Evolutionary conservation across 92 coral and sea anemone genomes (phyloP).

Genomic region (Actinernus sp.): DNA sequence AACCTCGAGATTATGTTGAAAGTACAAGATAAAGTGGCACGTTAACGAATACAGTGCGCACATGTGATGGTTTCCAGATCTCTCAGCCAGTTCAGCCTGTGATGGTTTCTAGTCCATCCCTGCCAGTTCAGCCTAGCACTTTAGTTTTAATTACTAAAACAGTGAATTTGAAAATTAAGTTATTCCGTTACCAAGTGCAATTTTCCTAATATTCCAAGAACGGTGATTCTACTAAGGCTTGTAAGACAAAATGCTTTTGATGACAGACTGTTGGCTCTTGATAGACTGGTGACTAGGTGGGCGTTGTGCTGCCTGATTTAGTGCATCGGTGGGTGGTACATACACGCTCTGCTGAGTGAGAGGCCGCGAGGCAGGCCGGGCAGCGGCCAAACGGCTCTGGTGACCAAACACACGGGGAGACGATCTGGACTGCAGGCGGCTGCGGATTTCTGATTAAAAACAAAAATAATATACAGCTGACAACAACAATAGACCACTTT

Average conservation of each 20-base stretch:
- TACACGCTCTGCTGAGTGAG: conserved; percentile 89
- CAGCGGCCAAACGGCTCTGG: conserved; percentile 66
- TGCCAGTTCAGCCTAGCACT: too few relatives aligned
- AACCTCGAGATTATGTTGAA: too few relatives aligned
- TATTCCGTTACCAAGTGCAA: too few relatives aligned
- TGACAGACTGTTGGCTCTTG: conserved; percentile 96
- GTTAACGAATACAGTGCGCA: too few relatives aligned
- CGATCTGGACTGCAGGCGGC: conserved; percentile 93
- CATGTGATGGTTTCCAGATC: too few relatives aligned
- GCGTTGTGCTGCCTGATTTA: conserved; percentile 83
- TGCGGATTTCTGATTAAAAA: conserved; percentile 87
- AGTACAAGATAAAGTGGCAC: too few relatives aligned
- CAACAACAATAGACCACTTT: not conserved
- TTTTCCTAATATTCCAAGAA: not conserved
- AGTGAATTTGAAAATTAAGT: too few relatives aligned
- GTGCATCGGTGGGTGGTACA: conserved; percentile 87
- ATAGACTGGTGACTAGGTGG: conserved; percentile 99
- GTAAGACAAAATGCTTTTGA: conserved; percentile 89
- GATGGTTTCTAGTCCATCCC: too few relatives aligned
- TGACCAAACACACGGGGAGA: conserved; percentile 97
- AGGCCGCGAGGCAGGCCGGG: conserved; percentile 89
- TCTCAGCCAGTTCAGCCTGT: too few relatives aligned
- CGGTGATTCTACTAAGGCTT: conserved; percentile 76
- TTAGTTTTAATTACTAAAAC: too few relatives aligned
- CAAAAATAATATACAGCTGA: not conserved